phyloP scores from a whole-genome alignment of 1,140 invertebrate species.

The Drosophila melanica region DNA sequence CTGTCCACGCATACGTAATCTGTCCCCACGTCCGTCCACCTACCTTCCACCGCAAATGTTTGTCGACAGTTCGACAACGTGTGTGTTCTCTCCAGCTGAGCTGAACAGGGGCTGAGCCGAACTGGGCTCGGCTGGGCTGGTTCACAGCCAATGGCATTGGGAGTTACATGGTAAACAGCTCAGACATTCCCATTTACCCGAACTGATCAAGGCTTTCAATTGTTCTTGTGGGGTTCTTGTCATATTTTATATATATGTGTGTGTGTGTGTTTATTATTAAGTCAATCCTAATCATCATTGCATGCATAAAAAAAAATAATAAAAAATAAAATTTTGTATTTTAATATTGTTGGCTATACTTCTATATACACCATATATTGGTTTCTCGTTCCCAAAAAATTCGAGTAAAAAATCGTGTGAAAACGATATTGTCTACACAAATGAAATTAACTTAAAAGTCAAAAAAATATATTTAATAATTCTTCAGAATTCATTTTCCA shows the following conservation, averaged over 20 bases:
- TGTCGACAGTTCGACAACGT: slow-evolving; percentile 6
- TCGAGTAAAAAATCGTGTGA: too few species aligned
- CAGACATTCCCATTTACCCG: slow-evolving; percentile 5
- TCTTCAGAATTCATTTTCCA: too few species aligned
- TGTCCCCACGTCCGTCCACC: slow-evolving; percentile 3
- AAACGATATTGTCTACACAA: too few species aligned
- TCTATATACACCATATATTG: too few species aligned
- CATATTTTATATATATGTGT: too few species aligned
- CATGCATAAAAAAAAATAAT: too few species aligned
- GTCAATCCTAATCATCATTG: too few species aligned
- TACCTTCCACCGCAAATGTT: slow-evolving; percentile 7
- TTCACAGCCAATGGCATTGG: slow-evolving; percentile 40
- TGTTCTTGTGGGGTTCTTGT: not conserved
- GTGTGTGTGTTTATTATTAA: not conserved
- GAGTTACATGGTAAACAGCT: slow-evolving; percentile 40
- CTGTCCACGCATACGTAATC: slow-evolving; percentile 36
- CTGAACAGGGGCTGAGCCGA: not conserved
- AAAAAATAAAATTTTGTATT: too few species aligned
- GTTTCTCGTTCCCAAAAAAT: too few species aligned
- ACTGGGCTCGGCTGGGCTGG: slow-evolving; percentile 14
- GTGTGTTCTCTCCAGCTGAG: slow-evolving; percentile 18
- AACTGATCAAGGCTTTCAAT: slow-evolving; percentile 3
- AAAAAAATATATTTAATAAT: too few species aligned
- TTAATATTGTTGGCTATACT: too few species aligned
- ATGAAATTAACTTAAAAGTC: too few species aligned